Percentiles rank a stretch among this genome's conserved stretches.
These are phyloP conservation scores for Philotrypesis tridentata DNA, from an alignment of 1,140 invertebrate genomes.

Conservation along the genomic window DNA sequence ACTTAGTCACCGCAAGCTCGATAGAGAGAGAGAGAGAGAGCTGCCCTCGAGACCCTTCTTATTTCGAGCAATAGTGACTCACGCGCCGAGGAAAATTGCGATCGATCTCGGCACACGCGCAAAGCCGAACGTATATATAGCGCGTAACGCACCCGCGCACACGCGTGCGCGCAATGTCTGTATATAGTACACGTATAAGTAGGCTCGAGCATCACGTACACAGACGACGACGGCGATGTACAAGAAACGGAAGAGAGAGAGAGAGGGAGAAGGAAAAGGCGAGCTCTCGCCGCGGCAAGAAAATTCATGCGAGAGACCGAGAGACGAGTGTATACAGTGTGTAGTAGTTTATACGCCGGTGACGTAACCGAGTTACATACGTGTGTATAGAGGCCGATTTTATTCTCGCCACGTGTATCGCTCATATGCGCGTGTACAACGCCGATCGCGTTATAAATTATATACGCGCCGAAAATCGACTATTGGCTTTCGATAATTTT, in stretches of 20 bases:
- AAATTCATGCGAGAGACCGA: not conserved
- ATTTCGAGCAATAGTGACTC: conserved; percentile 60
- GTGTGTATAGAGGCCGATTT: conserved; percentile 41
- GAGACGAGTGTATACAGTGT: too few species aligned
- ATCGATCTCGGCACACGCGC: conserved; percentile 62
- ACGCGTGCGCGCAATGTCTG: conserved; percentile 23
- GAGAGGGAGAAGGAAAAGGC: not conserved
- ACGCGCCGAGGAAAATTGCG: conserved; percentile 68
- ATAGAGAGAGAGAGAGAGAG: not conserved
- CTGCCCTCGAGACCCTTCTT: conserved; percentile 46
- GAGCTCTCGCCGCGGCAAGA: not conserved
- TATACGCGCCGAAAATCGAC: conserved; percentile 49
- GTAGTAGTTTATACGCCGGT: too few species aligned
- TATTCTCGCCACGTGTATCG: conserved; percentile 55
- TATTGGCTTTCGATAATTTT: conserved; percentile 48
- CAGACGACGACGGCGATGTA: too few species aligned
- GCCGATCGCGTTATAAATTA: conserved; percentile 57
- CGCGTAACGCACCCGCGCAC: too few species aligned
- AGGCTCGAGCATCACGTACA: not conserved
- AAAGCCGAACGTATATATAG: too few species aligned
- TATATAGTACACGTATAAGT: not conserved
- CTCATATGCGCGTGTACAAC: not conserved
- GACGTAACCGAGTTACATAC: conserved; percentile 31
- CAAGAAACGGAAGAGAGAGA: too few species aligned
- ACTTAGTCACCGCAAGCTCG: conserved; percentile 63